These are phyloP conservation scores for Drosophila neoperkinsi DNA, from an alignment of 2,888 invertebrate species.

Conservation along the genomic window DNA sequence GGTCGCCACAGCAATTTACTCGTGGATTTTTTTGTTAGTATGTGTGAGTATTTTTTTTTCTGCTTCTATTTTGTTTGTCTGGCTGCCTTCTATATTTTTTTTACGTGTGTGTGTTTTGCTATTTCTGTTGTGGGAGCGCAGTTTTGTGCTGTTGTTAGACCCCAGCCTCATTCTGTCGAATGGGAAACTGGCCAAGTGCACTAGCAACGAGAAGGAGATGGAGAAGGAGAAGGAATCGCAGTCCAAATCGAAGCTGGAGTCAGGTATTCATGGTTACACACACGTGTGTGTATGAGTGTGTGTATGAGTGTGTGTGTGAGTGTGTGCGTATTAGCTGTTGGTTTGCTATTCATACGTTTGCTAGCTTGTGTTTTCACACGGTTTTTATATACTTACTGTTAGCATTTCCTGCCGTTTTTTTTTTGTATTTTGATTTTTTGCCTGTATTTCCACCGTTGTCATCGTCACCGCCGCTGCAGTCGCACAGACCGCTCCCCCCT, in stretches of 20 bases:
- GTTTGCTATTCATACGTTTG: slow-evolving; percentile 70
- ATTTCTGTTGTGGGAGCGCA: slow-evolving; percentile 34
- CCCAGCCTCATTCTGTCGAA: slow-evolving; percentile 1
- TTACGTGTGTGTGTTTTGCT: slow-evolving; percentile 20
- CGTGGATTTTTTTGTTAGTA: slow-evolving; percentile 24
- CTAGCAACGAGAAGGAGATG: slow-evolving; percentile 2
- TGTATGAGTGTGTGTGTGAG: slow-evolving; percentile 5
- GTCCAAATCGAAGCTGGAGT: slow-evolving; percentile 26
- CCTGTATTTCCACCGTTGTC: slow-evolving; percentile 46
- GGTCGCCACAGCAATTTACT: slow-evolving; percentile 69
- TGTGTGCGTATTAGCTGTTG: slow-evolving; percentile 22
- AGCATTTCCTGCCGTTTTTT: slow-evolving; percentile 24
- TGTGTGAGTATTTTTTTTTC: slow-evolving; percentile 17
- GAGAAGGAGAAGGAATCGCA: slow-evolving; percentile 9
- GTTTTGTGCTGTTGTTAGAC: slow-evolving; percentile 39
- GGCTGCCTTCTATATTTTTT: slow-evolving; percentile 25
- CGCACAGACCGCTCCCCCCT: not conserved
- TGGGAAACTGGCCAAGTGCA: slow-evolving; percentile 33
- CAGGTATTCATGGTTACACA: slow-evolving; percentile 29
- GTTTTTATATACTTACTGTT: slow-evolving; percentile 68
- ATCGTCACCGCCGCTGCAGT: slow-evolving; percentile 46
- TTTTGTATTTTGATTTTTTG: slow-evolving; percentile 33
- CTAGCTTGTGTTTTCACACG: slow-evolving; percentile 64
- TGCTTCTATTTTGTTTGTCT: slow-evolving; percentile 54
- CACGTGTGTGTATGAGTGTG: not conserved